Percentiles rank a stretch among this genome's conserved stretches.
Evolutionary conservation across 35 echinoderm and acorn worm species (phyloP).

Genomic region (Lytechinus variegatus): DNA sequence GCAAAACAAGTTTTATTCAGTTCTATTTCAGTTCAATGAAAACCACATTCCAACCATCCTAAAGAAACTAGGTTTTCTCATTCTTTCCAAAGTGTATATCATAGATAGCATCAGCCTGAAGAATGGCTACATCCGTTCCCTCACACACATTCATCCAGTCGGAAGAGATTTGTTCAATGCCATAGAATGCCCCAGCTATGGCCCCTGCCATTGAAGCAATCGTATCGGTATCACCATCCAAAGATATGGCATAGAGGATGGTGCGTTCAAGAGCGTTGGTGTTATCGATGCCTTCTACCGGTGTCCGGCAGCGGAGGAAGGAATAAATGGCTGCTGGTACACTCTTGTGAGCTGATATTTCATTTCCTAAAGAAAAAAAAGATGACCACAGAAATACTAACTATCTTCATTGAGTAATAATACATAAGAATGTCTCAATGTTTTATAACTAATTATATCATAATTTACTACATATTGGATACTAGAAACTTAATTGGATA

Average conservation of each 20-base stretch:
- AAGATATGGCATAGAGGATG: slow-evolving; percentile 89
- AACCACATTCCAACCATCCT: no score
- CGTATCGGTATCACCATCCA: slow-evolving; percentile 95
- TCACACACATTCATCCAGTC: slow-evolving; percentile 80
- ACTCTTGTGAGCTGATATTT: slow-evolving; percentile 77
- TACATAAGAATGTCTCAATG: no score
- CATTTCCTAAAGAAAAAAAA: slow-evolving; percentile 64
- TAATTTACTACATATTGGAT: no score
- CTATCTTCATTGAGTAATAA: no score
- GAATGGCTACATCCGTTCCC: slow-evolving; percentile 68
- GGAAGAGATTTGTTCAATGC: slow-evolving; percentile 71
- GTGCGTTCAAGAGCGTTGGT: slow-evolving; percentile 78
- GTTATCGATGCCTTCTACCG: slow-evolving; percentile 47
- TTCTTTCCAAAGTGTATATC: not conserved
- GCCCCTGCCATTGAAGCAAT: slow-evolving; percentile 97
- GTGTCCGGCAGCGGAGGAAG: slow-evolving; percentile 71
- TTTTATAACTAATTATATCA: no score
- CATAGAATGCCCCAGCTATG: slow-evolving; percentile 93
- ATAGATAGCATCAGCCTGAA: slow-evolving; percentile 72
- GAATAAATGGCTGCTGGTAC: slow-evolving; percentile 84
- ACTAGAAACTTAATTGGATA: no score
- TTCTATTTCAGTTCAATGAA: no score
- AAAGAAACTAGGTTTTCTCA: no score
- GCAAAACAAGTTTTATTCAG: no score
- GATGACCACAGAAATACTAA: not conserved